Conservation (phyloP, 2,797 vertebrate species). For the Gambusia yucatana region DNA sequence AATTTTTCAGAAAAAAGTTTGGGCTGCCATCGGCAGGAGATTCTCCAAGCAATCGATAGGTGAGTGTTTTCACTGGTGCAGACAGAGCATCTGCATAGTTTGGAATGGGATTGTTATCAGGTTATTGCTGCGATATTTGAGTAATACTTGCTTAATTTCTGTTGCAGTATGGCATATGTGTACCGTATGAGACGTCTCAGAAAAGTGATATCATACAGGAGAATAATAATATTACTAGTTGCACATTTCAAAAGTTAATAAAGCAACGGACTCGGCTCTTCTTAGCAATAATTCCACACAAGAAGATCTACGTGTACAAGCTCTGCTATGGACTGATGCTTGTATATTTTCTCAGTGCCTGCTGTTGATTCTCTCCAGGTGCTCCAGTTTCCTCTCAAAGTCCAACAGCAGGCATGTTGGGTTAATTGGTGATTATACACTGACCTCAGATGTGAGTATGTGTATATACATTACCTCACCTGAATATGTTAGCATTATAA, state of each 20-base stretch:
- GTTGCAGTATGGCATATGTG: neutral
- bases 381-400: neutral
- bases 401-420: neutral
- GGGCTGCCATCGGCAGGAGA: neutral
- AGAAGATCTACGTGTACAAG: neutral
- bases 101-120: neutral
- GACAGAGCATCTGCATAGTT: neutral
- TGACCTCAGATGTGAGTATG: neutral
- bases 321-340: neutral
- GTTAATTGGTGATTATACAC: neutral
- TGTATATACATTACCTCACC: neutral
- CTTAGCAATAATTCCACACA: neutral
- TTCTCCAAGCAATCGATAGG: neutral
- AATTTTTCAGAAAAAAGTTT: neutral
- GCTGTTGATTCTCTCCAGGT: slow-evolving; percentile 3
- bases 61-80: neutral
- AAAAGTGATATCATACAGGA: neutral
- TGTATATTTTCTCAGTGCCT: neutral
- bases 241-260: neutral
- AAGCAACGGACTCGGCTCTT: neutral
- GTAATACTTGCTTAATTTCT: neutral
- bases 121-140: neutral
- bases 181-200: neutral
- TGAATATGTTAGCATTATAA: neutral
- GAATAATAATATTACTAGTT: neutral